Conservation (phyloP, 2,113 vertebrate species). For the Pimephales promelas region DNA sequence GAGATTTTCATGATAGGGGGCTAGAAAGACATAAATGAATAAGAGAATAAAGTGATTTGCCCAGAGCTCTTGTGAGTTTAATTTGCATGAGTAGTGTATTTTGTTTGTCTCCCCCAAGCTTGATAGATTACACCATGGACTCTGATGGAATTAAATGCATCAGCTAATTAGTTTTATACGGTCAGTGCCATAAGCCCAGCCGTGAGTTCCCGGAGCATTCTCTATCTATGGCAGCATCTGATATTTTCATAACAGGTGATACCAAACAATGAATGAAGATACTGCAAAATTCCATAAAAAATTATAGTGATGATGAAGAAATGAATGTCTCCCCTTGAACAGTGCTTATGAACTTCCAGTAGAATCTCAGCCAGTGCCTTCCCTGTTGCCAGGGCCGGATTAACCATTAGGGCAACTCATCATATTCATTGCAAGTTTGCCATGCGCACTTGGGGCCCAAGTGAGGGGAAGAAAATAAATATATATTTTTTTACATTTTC, state of each 20-base stretch:
- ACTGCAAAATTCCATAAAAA: no score
- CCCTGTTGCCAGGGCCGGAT: no score
- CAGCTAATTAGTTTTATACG: conserved; percentile 76
- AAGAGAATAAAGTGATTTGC: conserved; percentile 64
- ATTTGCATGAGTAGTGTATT: conserved; percentile 75
- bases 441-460: no score
- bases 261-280: not conserved
- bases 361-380: no score
- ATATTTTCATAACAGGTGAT: not conserved
- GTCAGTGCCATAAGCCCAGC: conserved; percentile 60
- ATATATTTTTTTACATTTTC: no score
- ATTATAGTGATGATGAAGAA: no score
- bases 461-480: no score
- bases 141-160: conserved; percentile 76
- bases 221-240: not conserved
- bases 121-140: conserved; percentile 72
- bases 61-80: conserved; percentile 60
- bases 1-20: conserved; percentile 50
- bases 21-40: conserved; percentile 65
- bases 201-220: conserved; percentile 13
- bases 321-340: no score
- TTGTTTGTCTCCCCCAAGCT: conserved; percentile 66
- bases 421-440: no score
- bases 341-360: no score
- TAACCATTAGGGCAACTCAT: no score